Conservation (phyloP, 2,797 vertebrate genomes). For the Bovichtus variegatus region DNA sequence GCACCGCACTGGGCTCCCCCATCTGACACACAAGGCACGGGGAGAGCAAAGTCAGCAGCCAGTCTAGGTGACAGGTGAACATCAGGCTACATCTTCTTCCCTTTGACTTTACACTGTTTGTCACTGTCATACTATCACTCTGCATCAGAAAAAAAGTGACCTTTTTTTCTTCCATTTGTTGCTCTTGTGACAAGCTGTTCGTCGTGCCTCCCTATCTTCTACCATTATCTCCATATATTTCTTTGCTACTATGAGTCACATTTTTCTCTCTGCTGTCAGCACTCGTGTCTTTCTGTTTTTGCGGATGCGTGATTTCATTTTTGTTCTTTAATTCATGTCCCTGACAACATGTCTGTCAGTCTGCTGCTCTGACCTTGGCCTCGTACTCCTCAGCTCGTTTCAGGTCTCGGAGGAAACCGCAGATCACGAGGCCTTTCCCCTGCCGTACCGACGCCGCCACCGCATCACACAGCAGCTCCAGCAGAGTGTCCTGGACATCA, state of each 20-base stretch:
- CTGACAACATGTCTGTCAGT: not conserved
- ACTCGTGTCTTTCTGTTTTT: not conserved
- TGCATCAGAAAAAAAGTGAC: not conserved
- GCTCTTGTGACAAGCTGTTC: not conserved
- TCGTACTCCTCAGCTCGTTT: conserved; percentile 92
- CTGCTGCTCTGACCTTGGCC: conserved; percentile 84
- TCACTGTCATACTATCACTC: not conserved
- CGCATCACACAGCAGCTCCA: conserved; percentile 91
- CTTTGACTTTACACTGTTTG: not conserved
- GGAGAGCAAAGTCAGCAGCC: not conserved
- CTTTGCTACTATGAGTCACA: conserved; percentile 4
- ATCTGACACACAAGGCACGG: conserved; percentile 81
- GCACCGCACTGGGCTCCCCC: conserved; percentile 88
- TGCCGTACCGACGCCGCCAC: conserved; percentile 80
- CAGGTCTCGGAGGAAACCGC: conserved; percentile 90
- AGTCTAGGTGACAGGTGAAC: not conserved
- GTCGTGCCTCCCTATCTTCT: not conserved
- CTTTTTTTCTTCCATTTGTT: not conserved
- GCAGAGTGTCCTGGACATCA: conserved; percentile 83
- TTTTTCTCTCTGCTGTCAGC: not conserved
- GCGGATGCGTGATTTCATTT: not conserved
- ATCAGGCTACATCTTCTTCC: not conserved
- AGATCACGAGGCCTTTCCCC: conserved; percentile 89
- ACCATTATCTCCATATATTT: not conserved
- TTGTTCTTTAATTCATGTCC: conserved; percentile 5